Evolutionary conservation across 2,888 invertebrate genomes (phyloP).

Genomic region (Falcaria lacertinaria): DNA sequence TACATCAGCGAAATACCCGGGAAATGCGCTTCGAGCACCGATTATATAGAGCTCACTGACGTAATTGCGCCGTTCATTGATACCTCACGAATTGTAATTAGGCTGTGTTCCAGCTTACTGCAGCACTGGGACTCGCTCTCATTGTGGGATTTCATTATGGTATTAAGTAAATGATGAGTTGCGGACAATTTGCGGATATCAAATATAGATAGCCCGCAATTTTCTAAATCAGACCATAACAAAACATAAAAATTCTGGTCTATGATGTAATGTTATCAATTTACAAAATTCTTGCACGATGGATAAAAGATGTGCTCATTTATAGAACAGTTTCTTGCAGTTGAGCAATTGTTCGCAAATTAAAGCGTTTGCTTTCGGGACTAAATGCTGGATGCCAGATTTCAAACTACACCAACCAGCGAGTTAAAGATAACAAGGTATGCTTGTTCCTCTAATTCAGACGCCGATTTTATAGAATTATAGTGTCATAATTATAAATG

Average conservation of each 20-base stretch:
- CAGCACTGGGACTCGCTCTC: conserved; percentile 47
- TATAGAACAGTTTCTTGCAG: no score
- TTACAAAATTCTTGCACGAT: background rate
- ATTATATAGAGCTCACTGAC: conserved; percentile 64
- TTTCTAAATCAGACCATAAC: background rate
- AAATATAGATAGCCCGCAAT: background rate
- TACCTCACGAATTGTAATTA: conserved; percentile 75
- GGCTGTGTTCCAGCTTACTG: conserved; percentile 65
- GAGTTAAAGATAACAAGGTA: no score
- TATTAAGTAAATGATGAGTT: conserved; percentile 57
- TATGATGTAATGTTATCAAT: no score
- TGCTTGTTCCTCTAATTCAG: no score
- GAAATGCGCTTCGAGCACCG: conserved; percentile 63
- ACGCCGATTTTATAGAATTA: no score
- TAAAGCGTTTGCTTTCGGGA: no score
- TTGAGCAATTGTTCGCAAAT: no score
- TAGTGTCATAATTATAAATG: background rate
- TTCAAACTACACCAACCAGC: no score
- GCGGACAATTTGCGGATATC: conserved; percentile 19
- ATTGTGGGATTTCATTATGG: conserved; percentile 56
- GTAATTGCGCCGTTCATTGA: conserved; percentile 74
- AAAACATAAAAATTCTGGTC: background rate
- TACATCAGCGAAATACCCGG: conserved; percentile 67
- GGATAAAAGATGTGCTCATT: background rate
- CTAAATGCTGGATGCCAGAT: no score